Percentiles rank a stretch among this genome's conserved stretches.
Evolutionary conservation across 2,888 invertebrate species (phyloP).

Genomic region (Leptinotarsa rubiginosa): DNA sequence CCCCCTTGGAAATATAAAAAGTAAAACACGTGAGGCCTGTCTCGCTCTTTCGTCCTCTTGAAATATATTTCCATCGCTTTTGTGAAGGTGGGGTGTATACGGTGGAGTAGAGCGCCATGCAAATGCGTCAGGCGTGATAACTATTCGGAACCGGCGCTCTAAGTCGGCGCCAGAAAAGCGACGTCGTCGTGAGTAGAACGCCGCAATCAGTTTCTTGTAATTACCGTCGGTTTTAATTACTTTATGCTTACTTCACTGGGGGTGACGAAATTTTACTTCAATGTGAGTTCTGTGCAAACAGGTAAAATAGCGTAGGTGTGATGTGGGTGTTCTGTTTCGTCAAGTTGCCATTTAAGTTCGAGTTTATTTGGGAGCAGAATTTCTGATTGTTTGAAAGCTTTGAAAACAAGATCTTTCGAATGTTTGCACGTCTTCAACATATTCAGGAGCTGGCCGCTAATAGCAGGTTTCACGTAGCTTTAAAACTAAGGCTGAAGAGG

Average conservation of each 20-base stretch:
- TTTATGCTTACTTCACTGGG: constrained; percentile 58
- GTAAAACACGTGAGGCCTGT: constrained; percentile 59
- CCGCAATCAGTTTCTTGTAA: constrained; percentile 65
- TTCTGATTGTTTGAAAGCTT: not conserved
- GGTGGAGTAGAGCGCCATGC: constrained; percentile 63
- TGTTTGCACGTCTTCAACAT: not conserved
- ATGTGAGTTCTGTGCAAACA: constrained; percentile 21
- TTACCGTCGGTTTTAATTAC: constrained; percentile 60
- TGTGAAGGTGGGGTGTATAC: constrained; percentile 59
- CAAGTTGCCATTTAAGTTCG: not conserved
- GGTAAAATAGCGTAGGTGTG: constrained; percentile 31
- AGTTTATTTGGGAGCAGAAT: not conserved
- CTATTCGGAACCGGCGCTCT: constrained; percentile 65
- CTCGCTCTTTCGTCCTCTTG: constrained; percentile 53
- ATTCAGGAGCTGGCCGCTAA: not conserved
- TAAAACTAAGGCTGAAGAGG: no score
- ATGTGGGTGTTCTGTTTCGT: constrained; percentile 20
- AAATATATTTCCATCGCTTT: constrained; percentile 57
- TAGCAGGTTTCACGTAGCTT: not conserved
- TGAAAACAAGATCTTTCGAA: not conserved
- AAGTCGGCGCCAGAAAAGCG: constrained; percentile 65
- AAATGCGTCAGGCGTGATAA: constrained; percentile 68
- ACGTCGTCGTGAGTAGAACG: constrained; percentile 65
- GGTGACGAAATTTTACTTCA: constrained; percentile 32
- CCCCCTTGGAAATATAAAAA: constrained; percentile 57